Evolutionary conservation across 1,140 invertebrate genomes (phyloP), one percentile per base, ranked within the genome.

Genomic region (Muscidifurax raptorellus): DNA sequence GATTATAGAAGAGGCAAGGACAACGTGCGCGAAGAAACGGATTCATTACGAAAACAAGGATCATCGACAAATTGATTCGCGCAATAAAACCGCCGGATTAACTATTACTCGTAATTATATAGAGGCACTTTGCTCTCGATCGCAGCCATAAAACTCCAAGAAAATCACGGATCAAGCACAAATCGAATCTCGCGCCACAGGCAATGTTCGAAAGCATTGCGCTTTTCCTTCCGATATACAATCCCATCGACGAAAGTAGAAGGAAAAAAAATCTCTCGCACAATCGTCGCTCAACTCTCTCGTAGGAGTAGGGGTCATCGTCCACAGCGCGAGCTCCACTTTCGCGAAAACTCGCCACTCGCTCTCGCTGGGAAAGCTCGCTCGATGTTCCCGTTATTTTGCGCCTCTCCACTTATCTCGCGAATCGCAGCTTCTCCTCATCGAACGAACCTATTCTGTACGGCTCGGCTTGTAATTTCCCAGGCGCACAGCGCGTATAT

Each of bases 351-450:
- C 36, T 83, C 76, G 44, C 2, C 27, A 6, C 9, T 74, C 79
- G 67, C 78, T 79, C 77, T 80, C 77, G 28, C 82, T 72, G 81
- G 85, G 85, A 83, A 86, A 80, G 77, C 77, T 76, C 71, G 67
- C 66, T 36, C 7, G 36, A 10, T 40, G 52, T 28, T 80, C 81
- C 76, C 78, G 71, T 81, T 86, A 72, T 66, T 59, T 10, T 72
- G 30, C 27, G 13, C 44, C 72, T 59, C 27, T 18, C 32, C 59
- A 47, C 25, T 82, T 59, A 47, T n/a, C 67, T 71, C 12, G 28
- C 13, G 18, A 27, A 32, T 75, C 36, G 22, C 22, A 25, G 47
- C 30, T 7, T 18, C 75, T 12, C 22, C 75, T 28, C 25, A 52
- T 72, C 64, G 25, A 27, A 18, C 71, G 71, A 10, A 36, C 32